Conservation (phyloP, 2,113 vertebrate species). For the Sturnira hondurensis region DNA sequence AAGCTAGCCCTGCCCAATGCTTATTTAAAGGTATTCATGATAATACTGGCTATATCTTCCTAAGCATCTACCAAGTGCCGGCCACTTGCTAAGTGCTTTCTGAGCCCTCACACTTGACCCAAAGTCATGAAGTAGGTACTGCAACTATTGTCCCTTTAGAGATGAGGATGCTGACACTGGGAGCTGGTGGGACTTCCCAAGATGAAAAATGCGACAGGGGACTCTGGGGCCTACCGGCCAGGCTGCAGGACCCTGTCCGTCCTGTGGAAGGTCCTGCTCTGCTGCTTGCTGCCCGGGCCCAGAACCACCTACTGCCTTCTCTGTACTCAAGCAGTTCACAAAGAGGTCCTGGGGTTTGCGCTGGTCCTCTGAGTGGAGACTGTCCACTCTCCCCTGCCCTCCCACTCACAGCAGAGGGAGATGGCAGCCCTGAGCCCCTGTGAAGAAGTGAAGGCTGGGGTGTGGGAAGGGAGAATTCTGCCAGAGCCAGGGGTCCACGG, state of each 20-base stretch:
- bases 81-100: background rate
- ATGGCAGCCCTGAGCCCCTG: rapidly evolving
- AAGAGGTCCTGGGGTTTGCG: background rate
- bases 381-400: too few relatives aligned
- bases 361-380: background rate
- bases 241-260: background rate
- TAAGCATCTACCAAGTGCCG: background rate
- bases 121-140: background rate
- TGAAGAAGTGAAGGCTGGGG: background rate
- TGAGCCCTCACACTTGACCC: background rate
- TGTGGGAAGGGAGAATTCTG: background rate
- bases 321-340: background rate
- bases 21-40: background rate
- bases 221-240: background rate
- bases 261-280: too few relatives aligned
- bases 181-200: background rate
- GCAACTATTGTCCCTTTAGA: background rate
- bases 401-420: background rate
- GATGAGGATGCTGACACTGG: background rate
- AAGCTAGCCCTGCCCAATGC: background rate
- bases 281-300: background rate
- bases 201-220: background rate
- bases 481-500: background rate
- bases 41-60: background rate
- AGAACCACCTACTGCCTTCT: background rate